A percentile compares a stretch with the other conserved stretches of the same genome.
Evolutionary conservation across 1,140 invertebrate species (phyloP).

Genomic region (Trigoniulus corallinus): DNA sequence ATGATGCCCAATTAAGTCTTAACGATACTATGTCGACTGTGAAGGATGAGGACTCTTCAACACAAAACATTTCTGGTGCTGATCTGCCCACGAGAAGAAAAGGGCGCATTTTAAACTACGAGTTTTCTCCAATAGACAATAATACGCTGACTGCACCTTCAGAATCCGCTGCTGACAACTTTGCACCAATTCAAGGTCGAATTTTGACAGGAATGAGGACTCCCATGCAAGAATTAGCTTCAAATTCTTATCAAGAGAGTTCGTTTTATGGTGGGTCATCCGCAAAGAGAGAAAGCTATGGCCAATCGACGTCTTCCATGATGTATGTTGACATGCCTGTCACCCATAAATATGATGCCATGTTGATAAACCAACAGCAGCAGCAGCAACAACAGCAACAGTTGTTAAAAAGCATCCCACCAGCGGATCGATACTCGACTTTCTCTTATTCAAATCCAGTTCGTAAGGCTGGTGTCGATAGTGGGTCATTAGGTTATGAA

Average conservation of each 20-base stretch:
- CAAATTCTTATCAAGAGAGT: neutral
- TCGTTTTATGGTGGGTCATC: neutral
- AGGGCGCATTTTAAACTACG: neutral
- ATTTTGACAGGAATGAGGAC: neutral
- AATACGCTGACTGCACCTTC: neutral
- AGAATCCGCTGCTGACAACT: neutral
- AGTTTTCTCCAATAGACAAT: neutral
- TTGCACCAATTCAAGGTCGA: neutral
- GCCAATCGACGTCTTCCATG: neutral
- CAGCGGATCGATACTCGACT: neutral
- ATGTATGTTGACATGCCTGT: neutral
- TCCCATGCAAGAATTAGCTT: neutral
- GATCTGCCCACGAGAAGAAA: too few relatives aligned
- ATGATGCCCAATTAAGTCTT: too few relatives aligned
- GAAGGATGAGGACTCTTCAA: too few relatives aligned
- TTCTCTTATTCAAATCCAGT: neutral
- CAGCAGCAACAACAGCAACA: neutral
- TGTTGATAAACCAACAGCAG: neutral
- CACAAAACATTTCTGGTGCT: too few relatives aligned
- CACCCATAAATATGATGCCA: neutral
- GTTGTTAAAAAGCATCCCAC: neutral
- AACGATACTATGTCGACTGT: too few relatives aligned
- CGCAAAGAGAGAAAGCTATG: neutral
- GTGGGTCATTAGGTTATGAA: neutral
- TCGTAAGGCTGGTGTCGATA: neutral